Conservation (phyloP, 2,113 vertebrate genomes). For the Pipra filicauda region DNA sequence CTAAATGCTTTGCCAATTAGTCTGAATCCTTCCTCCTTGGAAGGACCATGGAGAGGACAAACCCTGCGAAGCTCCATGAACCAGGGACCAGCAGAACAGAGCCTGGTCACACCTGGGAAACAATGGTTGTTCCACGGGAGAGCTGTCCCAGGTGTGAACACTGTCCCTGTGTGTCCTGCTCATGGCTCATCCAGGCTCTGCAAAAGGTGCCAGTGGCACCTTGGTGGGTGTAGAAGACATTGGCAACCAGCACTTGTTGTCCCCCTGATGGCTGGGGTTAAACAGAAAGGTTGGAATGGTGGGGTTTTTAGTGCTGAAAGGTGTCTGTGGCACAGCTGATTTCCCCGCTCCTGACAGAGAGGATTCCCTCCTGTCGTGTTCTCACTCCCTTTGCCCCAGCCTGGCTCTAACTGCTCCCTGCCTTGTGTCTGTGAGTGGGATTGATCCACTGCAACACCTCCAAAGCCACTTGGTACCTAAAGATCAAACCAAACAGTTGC, state of each 20-base stretch:
- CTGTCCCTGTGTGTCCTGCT: fast-evolving
- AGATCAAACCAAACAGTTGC: fast-evolving
- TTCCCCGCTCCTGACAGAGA: fast-evolving
- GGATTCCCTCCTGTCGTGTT: background rate
- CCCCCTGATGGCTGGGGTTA: fast-evolving
- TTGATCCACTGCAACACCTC: background rate
- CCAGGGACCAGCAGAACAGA: background rate
- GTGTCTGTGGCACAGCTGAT: background rate
- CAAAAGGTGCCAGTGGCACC: background rate
- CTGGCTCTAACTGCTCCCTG: background rate
- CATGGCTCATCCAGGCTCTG: fast-evolving
- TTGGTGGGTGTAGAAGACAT: background rate
- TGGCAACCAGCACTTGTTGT: background rate
- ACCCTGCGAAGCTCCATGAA: background rate
- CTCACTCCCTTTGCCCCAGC: too few relatives aligned
- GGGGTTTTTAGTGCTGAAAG: background rate
- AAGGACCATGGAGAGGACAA: background rate
- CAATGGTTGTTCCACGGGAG: background rate
- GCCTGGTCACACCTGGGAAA: background rate
- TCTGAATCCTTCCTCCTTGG: background rate
- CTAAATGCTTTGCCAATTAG: background rate
- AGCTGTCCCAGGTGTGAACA: background rate
- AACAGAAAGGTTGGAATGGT: too few relatives aligned
- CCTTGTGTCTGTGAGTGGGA: background rate
- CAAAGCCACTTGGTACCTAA: background rate